Evolutionary conservation across 1,140 invertebrate species (phyloP).

Genomic region (Scaptodrosophila lebanonensis): DNA sequence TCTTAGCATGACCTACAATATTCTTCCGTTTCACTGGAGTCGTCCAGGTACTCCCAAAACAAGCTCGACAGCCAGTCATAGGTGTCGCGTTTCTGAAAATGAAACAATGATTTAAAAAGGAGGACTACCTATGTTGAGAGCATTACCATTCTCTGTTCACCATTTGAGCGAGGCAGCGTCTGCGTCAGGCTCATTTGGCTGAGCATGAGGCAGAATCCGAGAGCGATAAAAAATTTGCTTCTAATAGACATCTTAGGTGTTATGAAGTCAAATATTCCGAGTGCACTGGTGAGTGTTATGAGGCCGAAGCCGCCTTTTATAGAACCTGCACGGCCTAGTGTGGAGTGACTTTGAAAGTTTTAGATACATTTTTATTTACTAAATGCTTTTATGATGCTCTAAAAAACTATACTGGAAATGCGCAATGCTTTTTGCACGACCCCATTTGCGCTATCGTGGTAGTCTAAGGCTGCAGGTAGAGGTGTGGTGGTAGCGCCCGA

Average conservation of each 20-base stretch:
- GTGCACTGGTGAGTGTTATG: constrained; percentile 11
- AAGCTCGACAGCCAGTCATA: constrained; percentile 33
- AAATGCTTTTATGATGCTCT: constrained; percentile 23
- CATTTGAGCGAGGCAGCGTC: constrained; percentile 12
- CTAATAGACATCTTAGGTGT: constrained; percentile 36
- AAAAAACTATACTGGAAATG: constrained; percentile 17
- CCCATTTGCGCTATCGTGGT: too few relatives aligned
- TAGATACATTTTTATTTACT: constrained; percentile 3
- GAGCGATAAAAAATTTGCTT: constrained; percentile 12
- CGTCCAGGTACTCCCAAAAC: constrained; percentile 15
- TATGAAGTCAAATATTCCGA: constrained; percentile 10
- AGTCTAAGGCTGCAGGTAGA: too few relatives aligned
- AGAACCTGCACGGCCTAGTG: constrained; percentile 8
- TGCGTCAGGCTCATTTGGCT: not conserved
- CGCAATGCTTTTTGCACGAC: too few relatives aligned
- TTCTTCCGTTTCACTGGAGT: constrained; percentile 27
- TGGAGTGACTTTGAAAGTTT: not conserved
- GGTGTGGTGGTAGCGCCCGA: constrained; percentile 19
- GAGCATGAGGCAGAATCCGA: constrained; percentile 23
- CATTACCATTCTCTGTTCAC: constrained; percentile 18
- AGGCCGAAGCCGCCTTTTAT: constrained; percentile 40
- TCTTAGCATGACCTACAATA: too few relatives aligned
- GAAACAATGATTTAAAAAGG: not conserved
- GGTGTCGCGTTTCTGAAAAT: constrained; percentile 21
- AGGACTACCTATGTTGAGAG: too few relatives aligned